Evolutionary conservation across 2,888 invertebrate species (phyloP).

Genomic region (Rugalucina vietnamica): DNA sequence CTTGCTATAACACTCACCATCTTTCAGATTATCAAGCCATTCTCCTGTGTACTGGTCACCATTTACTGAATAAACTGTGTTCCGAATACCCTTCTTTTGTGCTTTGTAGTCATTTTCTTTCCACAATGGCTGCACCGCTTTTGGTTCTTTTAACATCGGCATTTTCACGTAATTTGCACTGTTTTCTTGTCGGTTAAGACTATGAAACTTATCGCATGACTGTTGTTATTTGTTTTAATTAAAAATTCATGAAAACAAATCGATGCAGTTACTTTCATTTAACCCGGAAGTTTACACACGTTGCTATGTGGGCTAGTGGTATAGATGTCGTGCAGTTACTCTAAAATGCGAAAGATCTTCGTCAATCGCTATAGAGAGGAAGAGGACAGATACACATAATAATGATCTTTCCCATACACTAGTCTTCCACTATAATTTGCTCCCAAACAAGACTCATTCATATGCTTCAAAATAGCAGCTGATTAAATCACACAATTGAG

Average conservation of each 20-base stretch:
- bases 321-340: background rate
- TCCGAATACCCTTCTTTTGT: constrained; percentile 83
- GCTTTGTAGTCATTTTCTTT: constrained; percentile 83
- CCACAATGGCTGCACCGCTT: constrained; percentile 81
- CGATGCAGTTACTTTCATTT: background rate
- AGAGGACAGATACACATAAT: no score
- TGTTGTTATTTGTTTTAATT: background rate
- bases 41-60: constrained; percentile 84
- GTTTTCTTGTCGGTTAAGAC: background rate
- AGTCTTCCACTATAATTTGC: background rate
- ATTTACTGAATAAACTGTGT: constrained; percentile 84
- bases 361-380: no score
- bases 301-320: constrained; percentile 5
- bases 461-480: background rate
- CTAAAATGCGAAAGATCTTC: background rate
- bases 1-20: no score
- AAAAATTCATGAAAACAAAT: constrained; percentile 5
- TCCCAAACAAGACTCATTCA: background rate
- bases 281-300: background rate
- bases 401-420: background rate
- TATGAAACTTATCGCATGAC: background rate
- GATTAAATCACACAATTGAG: background rate
- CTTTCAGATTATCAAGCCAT: constrained; percentile 83
- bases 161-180: constrained; percentile 51
- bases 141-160: constrained; percentile 78